Conservation (phyloP, 2,797 vertebrate genomes). For the Dipus sagitta region DNA sequence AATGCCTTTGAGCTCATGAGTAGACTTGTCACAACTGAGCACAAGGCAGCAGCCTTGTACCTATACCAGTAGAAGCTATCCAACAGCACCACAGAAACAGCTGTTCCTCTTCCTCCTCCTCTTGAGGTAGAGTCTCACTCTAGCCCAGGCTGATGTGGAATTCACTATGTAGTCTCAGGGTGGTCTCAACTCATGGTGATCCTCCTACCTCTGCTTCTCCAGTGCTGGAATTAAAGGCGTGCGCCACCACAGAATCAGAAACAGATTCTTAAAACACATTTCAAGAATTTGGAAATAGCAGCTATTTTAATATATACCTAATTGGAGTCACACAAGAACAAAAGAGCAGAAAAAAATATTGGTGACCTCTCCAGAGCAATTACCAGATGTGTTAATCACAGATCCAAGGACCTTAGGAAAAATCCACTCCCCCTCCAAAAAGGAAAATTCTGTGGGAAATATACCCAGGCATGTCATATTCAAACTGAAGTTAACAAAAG, state of each 20-base stretch:
- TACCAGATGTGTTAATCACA: background rate
- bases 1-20: slow-evolving; percentile 11
- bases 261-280: no score
- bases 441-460: background rate
- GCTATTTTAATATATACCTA: background rate
- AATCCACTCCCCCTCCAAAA: background rate
- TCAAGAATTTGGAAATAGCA: background rate
- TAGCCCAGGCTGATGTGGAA: no score
- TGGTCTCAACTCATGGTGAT: no score
- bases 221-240: no score
- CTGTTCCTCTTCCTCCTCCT: no score
- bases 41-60: background rate
- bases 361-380: slow-evolving; percentile 24
- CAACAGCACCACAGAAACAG: background rate
- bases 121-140: no score
- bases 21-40: background rate
- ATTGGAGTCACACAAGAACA: background rate
- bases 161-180: no score
- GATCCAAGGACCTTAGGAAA: slow-evolving; percentile 29
- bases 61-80: background rate
- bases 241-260: background rate
- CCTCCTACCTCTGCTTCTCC: no score
- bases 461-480: background rate
- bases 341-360: slow-evolving; percentile 27
- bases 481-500: background rate